These are phyloP conservation scores for Hipparchia semele DNA, from an alignment of 2,888 invertebrate genomes.

Conservation along the genomic window DNA sequence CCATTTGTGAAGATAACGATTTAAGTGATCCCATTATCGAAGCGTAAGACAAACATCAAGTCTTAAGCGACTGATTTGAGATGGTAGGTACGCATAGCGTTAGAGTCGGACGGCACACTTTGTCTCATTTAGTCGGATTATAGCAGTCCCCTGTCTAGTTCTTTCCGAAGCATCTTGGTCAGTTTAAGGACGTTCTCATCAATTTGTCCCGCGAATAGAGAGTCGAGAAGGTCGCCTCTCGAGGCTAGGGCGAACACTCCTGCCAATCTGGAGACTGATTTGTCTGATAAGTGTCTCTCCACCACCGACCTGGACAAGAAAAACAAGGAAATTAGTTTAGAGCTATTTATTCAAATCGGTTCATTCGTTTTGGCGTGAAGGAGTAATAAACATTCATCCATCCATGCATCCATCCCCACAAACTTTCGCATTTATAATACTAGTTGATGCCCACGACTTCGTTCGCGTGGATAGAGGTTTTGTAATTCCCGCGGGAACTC, in stretches of 20 bases:
- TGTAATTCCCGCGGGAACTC: no score
- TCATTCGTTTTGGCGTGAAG: no score
- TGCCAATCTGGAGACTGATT: conserved; percentile 90
- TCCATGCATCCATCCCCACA: no score
- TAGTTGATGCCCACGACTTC: no score
- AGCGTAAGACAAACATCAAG: conserved; percentile 20
- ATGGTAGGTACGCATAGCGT: conserved; percentile 46
- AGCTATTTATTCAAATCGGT: background rate
- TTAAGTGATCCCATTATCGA: conserved; percentile 31
- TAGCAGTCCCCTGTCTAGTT: conserved; percentile 74
- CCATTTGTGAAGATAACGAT: conserved; percentile 75
- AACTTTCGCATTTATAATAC: no score
- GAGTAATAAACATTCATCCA: no score
- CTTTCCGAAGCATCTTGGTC: conserved; percentile 75
- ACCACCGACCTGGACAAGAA: conserved; percentile 84
- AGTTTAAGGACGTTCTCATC: conserved; percentile 74
- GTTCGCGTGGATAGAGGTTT: no score
- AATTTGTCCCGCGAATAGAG: conserved; percentile 71
- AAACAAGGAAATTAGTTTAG: background rate
- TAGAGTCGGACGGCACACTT: conserved; percentile 65
- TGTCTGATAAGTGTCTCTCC: conserved; percentile 91
- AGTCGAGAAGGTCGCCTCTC: conserved; percentile 70
- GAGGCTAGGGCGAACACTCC: conserved; percentile 85
- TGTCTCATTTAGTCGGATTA: conserved; percentile 53
- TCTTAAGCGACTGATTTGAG: conserved; percentile 26